Percentiles rank a stretch among this genome's conserved stretches.
Conservation (phyloP, 2,113 vertebrate species). For the Myrmecophaga tridactyla region DNA sequence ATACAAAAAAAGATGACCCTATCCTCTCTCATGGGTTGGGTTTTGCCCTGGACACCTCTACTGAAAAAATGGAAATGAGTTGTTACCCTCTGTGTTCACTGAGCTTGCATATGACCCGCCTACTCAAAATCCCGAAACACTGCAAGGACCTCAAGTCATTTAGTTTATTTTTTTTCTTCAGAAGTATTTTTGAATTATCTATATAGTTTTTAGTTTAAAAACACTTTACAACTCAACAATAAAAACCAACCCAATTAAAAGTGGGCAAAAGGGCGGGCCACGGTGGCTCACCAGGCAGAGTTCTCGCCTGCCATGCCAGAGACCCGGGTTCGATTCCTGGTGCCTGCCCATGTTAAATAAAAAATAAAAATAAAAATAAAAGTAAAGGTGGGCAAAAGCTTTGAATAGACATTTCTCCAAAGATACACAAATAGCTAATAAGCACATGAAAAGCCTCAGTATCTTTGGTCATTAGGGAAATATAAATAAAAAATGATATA, state of each 20-base stretch:
- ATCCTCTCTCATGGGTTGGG: not conserved
- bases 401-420: not conserved
- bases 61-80: not conserved
- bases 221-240: not conserved
- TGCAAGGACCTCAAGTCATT: not conserved
- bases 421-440: not conserved
- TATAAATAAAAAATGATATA: not conserved
- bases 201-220: not conserved
- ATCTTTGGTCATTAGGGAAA: not conserved
- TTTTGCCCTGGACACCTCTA: not conserved
- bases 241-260: slow-evolving; percentile 21
- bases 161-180: not conserved
- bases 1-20: no score
- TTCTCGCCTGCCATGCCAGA: no score
- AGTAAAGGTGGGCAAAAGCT: slow-evolving; percentile 7
- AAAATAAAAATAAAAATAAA: no score
- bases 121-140: slow-evolving; percentile 32
- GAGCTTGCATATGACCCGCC: not conserved
- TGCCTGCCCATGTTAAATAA: no score
- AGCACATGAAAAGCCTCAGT: not conserved
- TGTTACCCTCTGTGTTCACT: not conserved
- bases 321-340: no score
- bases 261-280: not conserved
- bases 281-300: no score
- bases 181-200: not conserved